Evolutionary conservation across 2,888 invertebrate genomes (phyloP).

Genomic region (Microdon myrmicae): DNA sequence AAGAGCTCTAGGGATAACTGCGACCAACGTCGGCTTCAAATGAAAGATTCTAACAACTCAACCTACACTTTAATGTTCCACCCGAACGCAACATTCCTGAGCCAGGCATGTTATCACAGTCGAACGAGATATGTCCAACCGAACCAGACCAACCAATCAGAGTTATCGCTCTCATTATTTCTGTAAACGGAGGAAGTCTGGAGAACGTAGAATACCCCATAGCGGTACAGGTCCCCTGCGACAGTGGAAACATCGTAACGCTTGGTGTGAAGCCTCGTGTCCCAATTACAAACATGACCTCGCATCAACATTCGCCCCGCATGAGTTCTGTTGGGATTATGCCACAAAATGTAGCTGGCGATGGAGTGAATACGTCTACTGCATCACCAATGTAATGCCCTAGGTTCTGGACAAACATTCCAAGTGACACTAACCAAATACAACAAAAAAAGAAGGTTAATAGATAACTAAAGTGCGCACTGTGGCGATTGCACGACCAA

Average conservation of each 20-base stretch:
- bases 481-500: no score
- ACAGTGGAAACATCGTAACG: constrained; percentile 89
- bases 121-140: no score
- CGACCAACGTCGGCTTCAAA: no score
- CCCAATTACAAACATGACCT: constrained; percentile 56
- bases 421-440: constrained; percentile 91
- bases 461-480: no score
- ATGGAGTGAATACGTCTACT: constrained; percentile 48
- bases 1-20: no score
- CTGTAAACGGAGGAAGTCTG: constrained; percentile 94
- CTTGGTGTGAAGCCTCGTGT: constrained; percentile 88
- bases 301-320: constrained; percentile 66
- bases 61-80: no score
- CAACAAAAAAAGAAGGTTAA: constrained; percentile 94
- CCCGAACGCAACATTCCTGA: no score
- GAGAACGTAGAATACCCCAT: constrained; percentile 98
- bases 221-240: constrained; percentile 89
- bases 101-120: no score
- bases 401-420: constrained; percentile 68
- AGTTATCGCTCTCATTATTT: constrained; percentile 96
- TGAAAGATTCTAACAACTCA: no score
- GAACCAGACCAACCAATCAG: no score
- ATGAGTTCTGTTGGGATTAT: constrained; percentile 63
- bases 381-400: constrained; percentile 43
- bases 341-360: constrained; percentile 20